Conservation (phyloP, 2,113 vertebrate species). For the Xiphophorus hellerii region DNA sequence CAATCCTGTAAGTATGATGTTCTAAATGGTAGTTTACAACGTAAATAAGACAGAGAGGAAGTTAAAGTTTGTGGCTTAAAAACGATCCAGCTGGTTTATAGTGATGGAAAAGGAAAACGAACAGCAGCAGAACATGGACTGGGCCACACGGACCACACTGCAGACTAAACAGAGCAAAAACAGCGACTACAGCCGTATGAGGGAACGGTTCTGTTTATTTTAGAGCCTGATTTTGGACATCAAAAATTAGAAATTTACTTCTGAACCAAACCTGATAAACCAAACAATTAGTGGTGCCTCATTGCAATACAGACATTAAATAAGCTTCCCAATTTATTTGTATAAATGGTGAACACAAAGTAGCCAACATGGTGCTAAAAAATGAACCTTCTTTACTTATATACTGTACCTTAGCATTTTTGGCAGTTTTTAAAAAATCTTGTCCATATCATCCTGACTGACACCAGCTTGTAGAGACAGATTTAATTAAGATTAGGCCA, state of each 20-base stretch:
- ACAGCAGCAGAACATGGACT: constrained; percentile 13
- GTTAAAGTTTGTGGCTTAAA: constrained; percentile 23
- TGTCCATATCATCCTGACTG: not conserved
- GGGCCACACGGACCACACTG: not conserved
- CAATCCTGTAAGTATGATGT: not conserved
- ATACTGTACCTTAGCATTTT: too few relatives aligned
- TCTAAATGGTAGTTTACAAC: constrained; percentile 8
- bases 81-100: constrained; percentile 16
- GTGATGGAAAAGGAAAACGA: constrained; percentile 38
- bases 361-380: not conserved
- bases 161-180: not conserved
- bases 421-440: too few relatives aligned
- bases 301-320: not conserved
- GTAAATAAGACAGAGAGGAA: constrained; percentile 10
- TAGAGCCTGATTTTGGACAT: too few relatives aligned
- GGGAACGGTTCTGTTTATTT: not conserved
- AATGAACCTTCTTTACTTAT: not conserved
- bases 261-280: too few relatives aligned
- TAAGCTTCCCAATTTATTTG: too few relatives aligned
- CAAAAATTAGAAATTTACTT: too few relatives aligned
- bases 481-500: not conserved
- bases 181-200: not conserved
- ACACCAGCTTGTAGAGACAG: not conserved
- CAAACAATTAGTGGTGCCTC: too few relatives aligned
- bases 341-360: too few relatives aligned